Percentiles rank a stretch among this genome's conserved stretches.
Conservation (phyloP, 2,888 invertebrate species). For the Myopa testacea region DNA sequence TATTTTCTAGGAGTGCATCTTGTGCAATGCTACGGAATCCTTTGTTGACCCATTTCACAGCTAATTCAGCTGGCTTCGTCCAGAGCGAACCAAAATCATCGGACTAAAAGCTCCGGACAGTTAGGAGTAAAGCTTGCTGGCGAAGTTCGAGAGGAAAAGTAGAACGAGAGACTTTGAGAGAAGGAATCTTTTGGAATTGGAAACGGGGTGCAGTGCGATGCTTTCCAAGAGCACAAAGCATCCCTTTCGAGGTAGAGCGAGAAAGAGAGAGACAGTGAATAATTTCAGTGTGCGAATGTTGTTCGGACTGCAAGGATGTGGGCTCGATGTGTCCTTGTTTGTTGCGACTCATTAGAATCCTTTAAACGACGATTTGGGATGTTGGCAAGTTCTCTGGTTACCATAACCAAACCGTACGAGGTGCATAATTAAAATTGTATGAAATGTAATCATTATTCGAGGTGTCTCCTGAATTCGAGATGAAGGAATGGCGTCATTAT, state of each 20-base stretch:
- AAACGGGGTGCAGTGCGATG: neutral
- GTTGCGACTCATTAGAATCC: no score
- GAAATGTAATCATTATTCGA: no score
- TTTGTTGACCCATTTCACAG: slow-evolving; percentile 1
- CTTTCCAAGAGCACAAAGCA: no score
- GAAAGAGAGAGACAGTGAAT: neutral
- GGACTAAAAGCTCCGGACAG: neutral
- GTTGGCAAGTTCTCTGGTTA: no score
- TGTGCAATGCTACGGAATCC: no score
- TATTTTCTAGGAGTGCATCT: no score
- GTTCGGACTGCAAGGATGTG: slow-evolving; percentile 1
- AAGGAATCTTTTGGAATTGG: neutral
- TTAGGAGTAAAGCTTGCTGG: neutral
- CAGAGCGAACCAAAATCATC: neutral
- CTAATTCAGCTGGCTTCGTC: neutral
- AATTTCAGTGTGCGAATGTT: slow-evolving; percentile 2
- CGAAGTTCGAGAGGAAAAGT: neutral
- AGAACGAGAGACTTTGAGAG: neutral
- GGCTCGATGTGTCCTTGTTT: no score
- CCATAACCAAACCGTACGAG: no score
- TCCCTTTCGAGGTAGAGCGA: neutral
- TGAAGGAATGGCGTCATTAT: no score
- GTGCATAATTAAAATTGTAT: no score
- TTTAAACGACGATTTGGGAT: no score
- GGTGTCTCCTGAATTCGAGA: no score